Conservation (phyloP, 2,113 vertebrate species). For the Argyrosomus japonicus region DNA sequence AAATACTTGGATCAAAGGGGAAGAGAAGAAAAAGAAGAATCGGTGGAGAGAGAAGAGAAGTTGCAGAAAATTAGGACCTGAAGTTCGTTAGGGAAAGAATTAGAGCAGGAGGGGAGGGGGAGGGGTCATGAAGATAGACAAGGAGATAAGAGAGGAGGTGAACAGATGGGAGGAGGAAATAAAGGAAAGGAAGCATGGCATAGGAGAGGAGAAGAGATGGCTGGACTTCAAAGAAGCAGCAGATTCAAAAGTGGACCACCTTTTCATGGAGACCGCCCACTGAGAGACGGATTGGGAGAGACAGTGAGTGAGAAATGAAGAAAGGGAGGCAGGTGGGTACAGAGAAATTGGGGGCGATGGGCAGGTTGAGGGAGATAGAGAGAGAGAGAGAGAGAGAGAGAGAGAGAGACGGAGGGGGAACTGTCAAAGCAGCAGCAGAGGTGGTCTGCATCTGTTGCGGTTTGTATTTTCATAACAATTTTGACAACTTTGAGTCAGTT, state of each 20-base stretch:
- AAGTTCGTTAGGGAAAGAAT: constrained; percentile 19
- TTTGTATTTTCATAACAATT: constrained; percentile 32
- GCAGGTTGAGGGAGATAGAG: constrained; percentile 9
- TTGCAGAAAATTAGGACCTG: constrained; percentile 11
- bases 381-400: too few species aligned
- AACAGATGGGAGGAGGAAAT: constrained; percentile 34
- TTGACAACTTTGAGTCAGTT: constrained; percentile 18
- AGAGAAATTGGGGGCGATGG: not conserved
- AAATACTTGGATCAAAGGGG: constrained; percentile 51
- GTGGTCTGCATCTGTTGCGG: constrained; percentile 6
- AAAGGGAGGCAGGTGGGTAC: constrained; percentile 20
- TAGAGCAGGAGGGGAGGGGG: not conserved
- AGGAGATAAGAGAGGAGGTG: constrained; percentile 31
- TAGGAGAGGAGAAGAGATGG: constrained; percentile 39
- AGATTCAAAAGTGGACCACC: constrained; percentile 63
- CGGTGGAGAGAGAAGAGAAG: not conserved
- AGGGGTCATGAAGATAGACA: not conserved
- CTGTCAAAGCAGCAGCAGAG: constrained; percentile 20
- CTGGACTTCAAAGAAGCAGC: constrained; percentile 70
- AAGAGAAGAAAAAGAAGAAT: constrained; percentile 33
- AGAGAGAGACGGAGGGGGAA: not conserved
- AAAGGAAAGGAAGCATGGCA: constrained; percentile 10
- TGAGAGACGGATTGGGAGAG: constrained; percentile 52
- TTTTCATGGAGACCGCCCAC: constrained; percentile 58
- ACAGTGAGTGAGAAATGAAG: constrained; percentile 35